Evolutionary conservation across 2,113 vertebrate genomes (phyloP), one percentile per base, ranked within the genome.

Genomic region (Apaloderma vittatum): DNA sequence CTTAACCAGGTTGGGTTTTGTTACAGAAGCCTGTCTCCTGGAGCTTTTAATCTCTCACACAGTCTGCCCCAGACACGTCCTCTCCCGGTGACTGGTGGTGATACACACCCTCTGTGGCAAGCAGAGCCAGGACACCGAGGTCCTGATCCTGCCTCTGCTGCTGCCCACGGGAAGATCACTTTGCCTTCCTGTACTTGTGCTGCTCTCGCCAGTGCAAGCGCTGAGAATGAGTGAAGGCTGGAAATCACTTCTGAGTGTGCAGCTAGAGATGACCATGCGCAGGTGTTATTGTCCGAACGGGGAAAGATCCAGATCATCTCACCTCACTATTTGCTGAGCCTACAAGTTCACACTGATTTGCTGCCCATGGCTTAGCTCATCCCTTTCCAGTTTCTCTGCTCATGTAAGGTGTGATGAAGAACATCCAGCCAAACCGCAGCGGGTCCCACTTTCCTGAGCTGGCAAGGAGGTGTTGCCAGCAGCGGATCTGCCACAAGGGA

Each of bases 61-160:
- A 22, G 40, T 27, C 62, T 29, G 9, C 51, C 55, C 49, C 55
- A 51, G 51, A n/a, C 43, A 34, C 5, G 24, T 68, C 26, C 21
- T 55, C 48, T 61, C 55, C 29, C 34, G n/a, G 46, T 79, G 45
- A 21, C 58, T n/a, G 30, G 18, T 23, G 51, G 26, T 57, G 36
- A 8, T 22, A 29, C 27, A 11, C 8, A 37, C 16, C 0, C 1
- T 30, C 18, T 0, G 1, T 75, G 62, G 48, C 30, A 32, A 19
- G 15, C 5, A 36, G 32, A 57, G 13, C 23, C 49, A 58, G 57
- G 49, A 82, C 36, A 37, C 40, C 24, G 2, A 3, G 21, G 70
- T 57, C 32, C 40, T 63, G 3, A 40, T 68, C 24, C 48, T 61
- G 70, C 32, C 62, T 57, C 34, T 55, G 75, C 46, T 36, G 24